Conservation (phyloP, 2,888 invertebrate genomes). For the Chouioia cunea region DNA sequence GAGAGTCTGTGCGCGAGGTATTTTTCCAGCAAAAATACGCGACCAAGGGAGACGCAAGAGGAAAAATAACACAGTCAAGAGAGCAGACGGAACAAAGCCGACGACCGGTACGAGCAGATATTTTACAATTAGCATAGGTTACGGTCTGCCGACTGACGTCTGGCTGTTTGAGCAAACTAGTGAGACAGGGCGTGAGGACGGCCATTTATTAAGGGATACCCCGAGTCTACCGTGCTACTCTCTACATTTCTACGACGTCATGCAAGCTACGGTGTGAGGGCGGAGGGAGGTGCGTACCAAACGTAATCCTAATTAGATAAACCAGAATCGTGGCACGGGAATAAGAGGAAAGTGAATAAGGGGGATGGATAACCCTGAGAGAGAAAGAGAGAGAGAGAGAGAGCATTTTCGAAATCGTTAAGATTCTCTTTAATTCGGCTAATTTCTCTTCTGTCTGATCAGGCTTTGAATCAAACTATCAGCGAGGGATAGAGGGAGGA, state of each 20-base stretch:
- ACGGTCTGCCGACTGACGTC: no score
- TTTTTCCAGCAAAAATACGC: not conserved
- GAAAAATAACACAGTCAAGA: no score
- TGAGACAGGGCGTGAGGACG: conserved; percentile 38
- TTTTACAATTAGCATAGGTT: conserved; percentile 56
- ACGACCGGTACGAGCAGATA: conserved; percentile 46
- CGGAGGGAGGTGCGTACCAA: no score
- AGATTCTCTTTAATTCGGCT: conserved; percentile 11
- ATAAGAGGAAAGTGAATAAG: no score
- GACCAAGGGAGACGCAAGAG: not conserved
- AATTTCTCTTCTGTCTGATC: conserved; percentile 28
- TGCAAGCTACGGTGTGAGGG: no score
- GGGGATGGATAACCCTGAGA: no score
- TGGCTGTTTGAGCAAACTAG: no score
- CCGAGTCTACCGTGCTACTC: no score
- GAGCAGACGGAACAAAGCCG: not conserved
- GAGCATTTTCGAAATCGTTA: not conserved
- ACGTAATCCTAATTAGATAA: no score
- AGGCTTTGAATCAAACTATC: conserved; percentile 12
- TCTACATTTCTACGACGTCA: no score
- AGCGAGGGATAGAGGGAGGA: no score
- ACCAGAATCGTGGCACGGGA: no score
- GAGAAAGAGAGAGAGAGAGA: conserved; percentile 7
- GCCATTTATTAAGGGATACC: conserved; percentile 52
- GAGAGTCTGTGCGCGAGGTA: not conserved